These are phyloP conservation scores for Micronycteris hirsuta DNA, from an alignment of 2,113 vertebrate genomes.

Conservation along the genomic window DNA sequence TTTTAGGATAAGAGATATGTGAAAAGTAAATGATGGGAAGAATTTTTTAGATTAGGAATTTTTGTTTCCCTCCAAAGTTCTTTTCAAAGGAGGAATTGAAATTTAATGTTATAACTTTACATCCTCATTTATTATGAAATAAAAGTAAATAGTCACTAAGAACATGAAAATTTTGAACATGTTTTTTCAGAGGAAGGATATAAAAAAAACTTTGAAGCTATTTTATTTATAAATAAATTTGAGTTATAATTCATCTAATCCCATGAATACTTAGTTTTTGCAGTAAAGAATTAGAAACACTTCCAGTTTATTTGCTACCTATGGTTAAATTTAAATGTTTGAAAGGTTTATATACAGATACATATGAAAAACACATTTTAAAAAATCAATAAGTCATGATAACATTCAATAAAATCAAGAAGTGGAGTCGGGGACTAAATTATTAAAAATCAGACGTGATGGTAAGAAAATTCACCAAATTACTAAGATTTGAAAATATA, in stretches of 20 bases:
- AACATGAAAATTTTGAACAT: background rate
- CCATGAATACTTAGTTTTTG: slow-evolving; percentile 5
- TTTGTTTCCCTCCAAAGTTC: background rate
- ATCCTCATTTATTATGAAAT: slow-evolving; percentile 25
- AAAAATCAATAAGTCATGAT: slow-evolving; percentile 50
- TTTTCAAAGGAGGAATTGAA: background rate
- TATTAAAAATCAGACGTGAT: slow-evolving; percentile 63
- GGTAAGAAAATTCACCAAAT: slow-evolving; percentile 64
- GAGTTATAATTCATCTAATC: slow-evolving; percentile 35
- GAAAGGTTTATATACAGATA: slow-evolving; percentile 18
- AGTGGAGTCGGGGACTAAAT: slow-evolving; percentile 57
- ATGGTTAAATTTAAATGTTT: slow-evolving; percentile 18
- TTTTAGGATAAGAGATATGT: background rate
- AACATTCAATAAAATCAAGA: slow-evolving; percentile 55
- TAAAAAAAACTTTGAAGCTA: background rate
- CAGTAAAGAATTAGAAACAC: background rate
- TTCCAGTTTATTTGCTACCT: background rate
- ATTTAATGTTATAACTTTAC: slow-evolving; percentile 11
- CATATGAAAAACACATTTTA: slow-evolving; percentile 11
- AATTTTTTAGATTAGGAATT: background rate
- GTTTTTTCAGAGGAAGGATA: background rate
- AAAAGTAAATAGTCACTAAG: slow-evolving; percentile 39
- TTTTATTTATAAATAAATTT: slow-evolving; percentile 51
- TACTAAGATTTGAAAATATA: slow-evolving; percentile 65
- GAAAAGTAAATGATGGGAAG: background rate